Evolutionary conservation across 2,888 invertebrate genomes (phyloP).

Genomic region (Hydropsyche betteni): DNA sequence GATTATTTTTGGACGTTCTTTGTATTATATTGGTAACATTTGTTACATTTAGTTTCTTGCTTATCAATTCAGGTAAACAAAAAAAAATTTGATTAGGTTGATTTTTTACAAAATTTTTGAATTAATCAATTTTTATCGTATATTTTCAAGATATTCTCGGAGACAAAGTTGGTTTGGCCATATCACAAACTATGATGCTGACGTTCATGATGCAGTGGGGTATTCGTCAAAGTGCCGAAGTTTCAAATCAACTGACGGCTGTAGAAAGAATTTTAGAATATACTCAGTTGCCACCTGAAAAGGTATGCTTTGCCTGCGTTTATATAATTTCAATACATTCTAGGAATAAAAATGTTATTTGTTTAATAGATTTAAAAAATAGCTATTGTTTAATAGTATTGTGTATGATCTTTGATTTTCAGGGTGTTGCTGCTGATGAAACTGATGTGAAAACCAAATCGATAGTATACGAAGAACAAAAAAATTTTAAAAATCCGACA

Average conservation of each 20-base stretch:
- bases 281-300: conserved; percentile 71
- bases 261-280: conserved; percentile 89
- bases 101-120: not conserved
- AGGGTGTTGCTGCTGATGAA: conserved; percentile 46
- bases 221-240: conserved; percentile 85
- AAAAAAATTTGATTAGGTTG: not conserved
- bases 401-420: conserved; percentile 10
- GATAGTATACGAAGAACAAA: conserved; percentile 17
- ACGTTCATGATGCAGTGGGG: conserved; percentile 78
- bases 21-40: conserved; percentile 71
- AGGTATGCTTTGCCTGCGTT: conserved; percentile 54
- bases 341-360: too few species aligned
- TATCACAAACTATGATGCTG: conserved; percentile 70
- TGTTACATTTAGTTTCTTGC: conserved; percentile 73
- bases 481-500: conserved; percentile 56
- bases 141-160: conserved; percentile 58
- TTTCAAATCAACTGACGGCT: conserved; percentile 78
- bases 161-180: conserved; percentile 72
- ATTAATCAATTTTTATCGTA: not conserved
- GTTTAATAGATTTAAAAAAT: too few species aligned
- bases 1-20: conserved; percentile 72
- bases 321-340: not conserved
- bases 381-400: not conserved
- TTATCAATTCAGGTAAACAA: conserved; percentile 60
- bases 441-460: conserved; percentile 41